These are phyloP conservation scores for Papilio elwesi DNA, from an alignment of 2,888 invertebrate species.

Conservation along the genomic window DNA sequence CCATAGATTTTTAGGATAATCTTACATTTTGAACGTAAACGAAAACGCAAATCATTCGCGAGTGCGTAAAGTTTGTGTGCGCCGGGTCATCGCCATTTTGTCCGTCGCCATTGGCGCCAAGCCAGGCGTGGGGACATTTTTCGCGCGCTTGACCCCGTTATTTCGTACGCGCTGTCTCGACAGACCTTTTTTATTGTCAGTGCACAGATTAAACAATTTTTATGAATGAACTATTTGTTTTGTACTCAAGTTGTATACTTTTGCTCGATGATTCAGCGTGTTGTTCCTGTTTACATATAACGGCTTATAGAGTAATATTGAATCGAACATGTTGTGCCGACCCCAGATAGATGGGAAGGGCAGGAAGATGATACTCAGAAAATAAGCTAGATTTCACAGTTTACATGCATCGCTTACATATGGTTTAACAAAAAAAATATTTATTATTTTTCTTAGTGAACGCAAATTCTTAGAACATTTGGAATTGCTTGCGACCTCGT, in stretches of 20 bases:
- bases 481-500: not conserved
- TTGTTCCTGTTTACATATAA: too few species aligned
- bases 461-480: slow-evolving; percentile 2
- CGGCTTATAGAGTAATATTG: too few species aligned
- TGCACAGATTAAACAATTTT: slow-evolving; percentile 22
- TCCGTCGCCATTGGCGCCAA: slow-evolving; percentile 60
- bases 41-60: too few species aligned
- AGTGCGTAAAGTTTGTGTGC: slow-evolving; percentile 30
- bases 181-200: slow-evolving; percentile 36
- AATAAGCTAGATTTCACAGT: too few species aligned
- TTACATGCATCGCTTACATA: too few species aligned
- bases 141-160: slow-evolving; percentile 67
- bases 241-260: slow-evolving; percentile 18
- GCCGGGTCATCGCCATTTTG: slow-evolving; percentile 63
- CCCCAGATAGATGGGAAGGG: too few species aligned
- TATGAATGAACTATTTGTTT: slow-evolving; percentile 35
- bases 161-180: slow-evolving; percentile 70
- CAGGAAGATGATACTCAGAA: too few species aligned
- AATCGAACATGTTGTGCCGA: too few species aligned
- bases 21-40: not conserved
- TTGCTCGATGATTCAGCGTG: not conserved
- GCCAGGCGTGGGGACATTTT: slow-evolving; percentile 70
- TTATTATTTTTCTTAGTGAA: not conserved
- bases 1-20: not conserved
- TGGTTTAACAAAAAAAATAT: not conserved